Conservation (phyloP, 2,888 invertebrate genomes). For the Synergus laeviventris region DNA sequence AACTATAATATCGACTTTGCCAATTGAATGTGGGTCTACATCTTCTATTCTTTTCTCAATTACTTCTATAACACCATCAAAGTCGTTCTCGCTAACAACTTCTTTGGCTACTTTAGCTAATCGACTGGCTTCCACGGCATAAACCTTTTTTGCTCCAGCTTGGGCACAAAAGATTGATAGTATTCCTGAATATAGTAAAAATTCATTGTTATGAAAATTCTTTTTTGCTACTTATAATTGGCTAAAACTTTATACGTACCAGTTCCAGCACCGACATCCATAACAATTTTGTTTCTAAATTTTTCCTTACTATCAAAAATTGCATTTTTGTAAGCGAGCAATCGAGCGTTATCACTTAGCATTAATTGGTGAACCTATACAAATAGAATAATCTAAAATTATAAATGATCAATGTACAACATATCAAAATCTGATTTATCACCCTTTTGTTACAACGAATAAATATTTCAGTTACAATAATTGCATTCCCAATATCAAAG, state of each 20-base stretch:
- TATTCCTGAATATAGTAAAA: conserved; percentile 79
- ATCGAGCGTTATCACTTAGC: conserved; percentile 87
- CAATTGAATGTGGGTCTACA: conserved; percentile 80
- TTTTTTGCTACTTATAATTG: not conserved
- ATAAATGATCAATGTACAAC: not conserved
- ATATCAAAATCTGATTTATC: too few relatives aligned
- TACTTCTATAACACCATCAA: conserved; percentile 83
- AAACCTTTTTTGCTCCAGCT: conserved; percentile 93
- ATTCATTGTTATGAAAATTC: not conserved
- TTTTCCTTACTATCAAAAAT: conserved; percentile 82
- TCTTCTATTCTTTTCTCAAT: conserved; percentile 88
- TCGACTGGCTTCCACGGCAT: conserved; percentile 89
- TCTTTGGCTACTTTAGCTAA: conserved; percentile 82
- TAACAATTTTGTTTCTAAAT: conserved; percentile 87
- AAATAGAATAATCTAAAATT: not conserved
- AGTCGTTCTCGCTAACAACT: conserved; percentile 84
- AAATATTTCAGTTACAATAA: too few relatives aligned
- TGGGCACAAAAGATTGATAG: conserved; percentile 92
- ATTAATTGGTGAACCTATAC: conserved; percentile 87
- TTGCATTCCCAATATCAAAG: too few relatives aligned
- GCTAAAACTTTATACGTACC: conserved; percentile 71
- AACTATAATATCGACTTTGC: conserved; percentile 91
- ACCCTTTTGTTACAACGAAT: too few relatives aligned
- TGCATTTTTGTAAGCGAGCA: conserved; percentile 87
- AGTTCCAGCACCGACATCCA: conserved; percentile 92